Base-by-base conservation (phyloP, 2,113 vertebrate genomes). In the Paedocypris sp. region DNA sequence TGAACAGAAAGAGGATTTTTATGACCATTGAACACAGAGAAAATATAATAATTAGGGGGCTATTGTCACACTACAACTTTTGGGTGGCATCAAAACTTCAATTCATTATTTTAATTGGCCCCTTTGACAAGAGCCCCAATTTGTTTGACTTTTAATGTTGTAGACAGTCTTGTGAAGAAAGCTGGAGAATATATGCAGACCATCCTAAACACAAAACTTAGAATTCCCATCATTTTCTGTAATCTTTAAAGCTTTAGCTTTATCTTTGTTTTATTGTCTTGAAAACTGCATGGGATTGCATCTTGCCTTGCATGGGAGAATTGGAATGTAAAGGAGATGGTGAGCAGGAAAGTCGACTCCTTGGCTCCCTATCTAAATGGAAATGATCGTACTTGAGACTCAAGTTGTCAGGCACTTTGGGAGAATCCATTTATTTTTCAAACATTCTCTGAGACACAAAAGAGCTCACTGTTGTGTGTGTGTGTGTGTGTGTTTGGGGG, bases 201-300 rank as follows among this genome's bases (percentile, higher is more conserved):
- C 11, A 1, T 39, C 80, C 38, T 70, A 75, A 50, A 60, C 3
- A 2, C 1, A n/a, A 20, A 38, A 31, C 7, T 20, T 35, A 61
- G 58, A 71, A 50, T 29, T 25, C 46, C 72, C 75, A 85, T 83
- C 77, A 68, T 51, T 35, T 68, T 54, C 70, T 71, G 57, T 51
- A 53, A 81, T 82, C 75, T 80, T 54, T 31, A 13, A 73, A 68
- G 64, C 79, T 80, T 79, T 16, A n/a, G 11, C 28, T 4, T 12
- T 3, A 20, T 26, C 3, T 33, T 3, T 20, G n/a, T n/a, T n/a
- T n/a, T n/a, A n/a, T n/a, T n/a, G n/a, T n/a, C n/a, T n/a, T n/a
- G n/a, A n/a, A n/a, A n/a, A n/a, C 18, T 54, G 33, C 52, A 15
- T 56, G 36, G 35, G 52, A 56, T 23, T 19, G 11, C 10, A 20